Percentiles rank a stretch among this genome's conserved stretches.
phyloP scores from a whole-genome alignment of 1,140 invertebrate genomes.

The Drosophila lini region DNA sequence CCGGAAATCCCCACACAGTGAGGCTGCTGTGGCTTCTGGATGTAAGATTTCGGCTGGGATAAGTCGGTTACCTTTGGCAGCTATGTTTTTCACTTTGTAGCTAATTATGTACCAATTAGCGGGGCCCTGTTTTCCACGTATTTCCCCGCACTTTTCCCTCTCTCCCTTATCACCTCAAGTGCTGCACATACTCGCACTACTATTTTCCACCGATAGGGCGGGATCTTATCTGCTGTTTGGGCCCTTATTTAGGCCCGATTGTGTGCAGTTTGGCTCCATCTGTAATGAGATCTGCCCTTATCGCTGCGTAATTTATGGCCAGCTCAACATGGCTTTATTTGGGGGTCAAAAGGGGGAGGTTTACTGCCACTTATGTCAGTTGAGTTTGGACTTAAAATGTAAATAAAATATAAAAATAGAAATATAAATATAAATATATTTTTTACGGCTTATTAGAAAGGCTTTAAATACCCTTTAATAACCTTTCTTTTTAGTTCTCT shows the following conservation, averaged over 20 bases:
- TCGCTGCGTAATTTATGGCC: constrained; percentile 10
- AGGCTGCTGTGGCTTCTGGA: neutral
- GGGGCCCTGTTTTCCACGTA: constrained; percentile 8
- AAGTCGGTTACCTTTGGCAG: constrained; percentile 26
- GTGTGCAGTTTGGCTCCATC: constrained; percentile 5
- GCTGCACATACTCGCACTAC: neutral
- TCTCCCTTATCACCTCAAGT: neutral
- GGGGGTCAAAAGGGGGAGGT: neutral
- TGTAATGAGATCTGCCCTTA: constrained; percentile 12
- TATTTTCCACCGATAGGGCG: neutral
- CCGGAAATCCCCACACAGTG: neutral
- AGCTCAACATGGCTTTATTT: constrained; percentile 18
- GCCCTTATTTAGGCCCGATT: constrained; percentile 7
- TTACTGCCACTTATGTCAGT: neutral
- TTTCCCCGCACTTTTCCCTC: neutral
- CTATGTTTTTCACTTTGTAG: constrained; percentile 38
- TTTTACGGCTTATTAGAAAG: too few relatives aligned
- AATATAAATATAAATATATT: too few relatives aligned
- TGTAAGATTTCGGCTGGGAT: neutral
- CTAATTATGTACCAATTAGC: constrained; percentile 68
- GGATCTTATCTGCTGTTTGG: constrained; percentile 15
- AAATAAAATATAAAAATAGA: too few relatives aligned
- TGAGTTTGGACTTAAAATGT: neutral
- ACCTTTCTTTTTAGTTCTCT: too few relatives aligned
- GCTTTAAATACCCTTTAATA: too few relatives aligned